phyloP scores from a whole-genome alignment of 2,113 vertebrate species.

The Aphyosemion australe region DNA sequence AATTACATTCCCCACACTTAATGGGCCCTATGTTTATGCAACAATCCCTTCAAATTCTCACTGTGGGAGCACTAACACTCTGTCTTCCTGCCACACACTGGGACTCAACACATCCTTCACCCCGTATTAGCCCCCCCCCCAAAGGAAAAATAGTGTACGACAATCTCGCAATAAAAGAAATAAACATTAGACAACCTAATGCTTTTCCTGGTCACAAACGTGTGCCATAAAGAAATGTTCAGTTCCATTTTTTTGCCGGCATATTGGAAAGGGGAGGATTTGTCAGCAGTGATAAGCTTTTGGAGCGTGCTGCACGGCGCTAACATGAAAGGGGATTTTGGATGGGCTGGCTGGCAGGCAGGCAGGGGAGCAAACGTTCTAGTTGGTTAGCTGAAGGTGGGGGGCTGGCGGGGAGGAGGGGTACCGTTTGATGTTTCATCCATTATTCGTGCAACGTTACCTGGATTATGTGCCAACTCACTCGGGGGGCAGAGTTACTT shows the following conservation, averaged over 20 bases:
- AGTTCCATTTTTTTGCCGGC: constrained; percentile 32
- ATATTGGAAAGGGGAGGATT: constrained; percentile 56
- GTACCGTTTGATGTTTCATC: constrained; percentile 65
- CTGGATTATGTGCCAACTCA: constrained; percentile 68
- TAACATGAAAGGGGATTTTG: constrained; percentile 66
- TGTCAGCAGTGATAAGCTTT: constrained; percentile 64
- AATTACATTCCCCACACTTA: constrained; percentile 60
- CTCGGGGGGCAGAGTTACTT: constrained; percentile 49
- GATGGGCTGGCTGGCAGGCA: constrained; percentile 50
- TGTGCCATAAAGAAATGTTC: constrained; percentile 24
- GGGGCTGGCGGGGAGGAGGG: constrained; percentile 22
- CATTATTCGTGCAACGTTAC: constrained; percentile 66
- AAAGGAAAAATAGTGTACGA: constrained; percentile 31
- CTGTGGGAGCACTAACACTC: constrained; percentile 50
- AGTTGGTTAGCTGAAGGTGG: constrained; percentile 56
- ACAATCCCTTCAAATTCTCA: constrained; percentile 63
- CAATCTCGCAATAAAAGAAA: constrained; percentile 33
- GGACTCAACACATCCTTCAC: constrained; percentile 40
- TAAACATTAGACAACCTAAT: constrained; percentile 36
- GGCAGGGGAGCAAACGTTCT: constrained; percentile 44
- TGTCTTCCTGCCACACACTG: constrained; percentile 47
- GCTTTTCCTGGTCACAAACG: constrained; percentile 13
- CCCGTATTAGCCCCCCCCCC: constrained; percentile 24
- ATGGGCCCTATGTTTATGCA: constrained; percentile 63
- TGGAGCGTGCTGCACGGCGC: constrained; percentile 21